phyloP scores from a whole-genome alignment of 1,140 invertebrate species.

The Nilaparvata lugens region DNA sequence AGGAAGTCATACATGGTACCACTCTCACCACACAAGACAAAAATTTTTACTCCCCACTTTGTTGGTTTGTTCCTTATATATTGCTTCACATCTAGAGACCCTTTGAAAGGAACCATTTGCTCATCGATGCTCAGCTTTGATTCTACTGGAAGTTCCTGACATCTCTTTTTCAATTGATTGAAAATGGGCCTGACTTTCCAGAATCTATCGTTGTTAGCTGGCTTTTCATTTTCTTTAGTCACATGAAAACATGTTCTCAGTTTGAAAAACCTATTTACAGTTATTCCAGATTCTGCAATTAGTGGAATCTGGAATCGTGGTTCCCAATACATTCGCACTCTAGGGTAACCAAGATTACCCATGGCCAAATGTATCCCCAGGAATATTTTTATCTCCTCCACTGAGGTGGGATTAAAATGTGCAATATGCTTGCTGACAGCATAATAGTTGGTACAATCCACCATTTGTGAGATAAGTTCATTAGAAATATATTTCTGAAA shows the following conservation, averaged over 20 bases:
- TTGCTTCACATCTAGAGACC: constrained; percentile 23
- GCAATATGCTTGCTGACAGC: too few relatives aligned
- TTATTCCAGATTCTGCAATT: constrained; percentile 32
- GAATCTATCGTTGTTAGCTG: constrained; percentile 13
- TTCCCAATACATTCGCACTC: constrained; percentile 32
- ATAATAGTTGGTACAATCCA: too few relatives aligned
- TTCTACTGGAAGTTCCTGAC: constrained; percentile 7
- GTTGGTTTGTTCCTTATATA: constrained; percentile 19
- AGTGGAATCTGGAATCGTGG: constrained; percentile 29
- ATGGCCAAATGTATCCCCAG: constrained; percentile 29
- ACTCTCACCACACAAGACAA: constrained; percentile 22
- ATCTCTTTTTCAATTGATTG: constrained; percentile 4
- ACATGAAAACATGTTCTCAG: too few relatives aligned
- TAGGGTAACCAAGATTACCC: constrained; percentile 27
- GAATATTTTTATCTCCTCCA: constrained; percentile 25
- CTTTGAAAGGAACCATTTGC: constrained; percentile 31
- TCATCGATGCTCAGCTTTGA: constrained; percentile 24
- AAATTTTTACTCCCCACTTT: constrained; percentile 23
- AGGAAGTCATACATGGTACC: constrained; percentile 27
- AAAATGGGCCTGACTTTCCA: constrained; percentile 19
- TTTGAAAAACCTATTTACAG: constrained; percentile 27
- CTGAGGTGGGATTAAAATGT: constrained; percentile 8
- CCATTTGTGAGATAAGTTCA: too few relatives aligned
- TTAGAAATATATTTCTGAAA: too few relatives aligned
- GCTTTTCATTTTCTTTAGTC: too few relatives aligned